Percentiles rank a stretch among this genome's conserved stretches.
phyloP scores from a whole-genome alignment of 30 jellyfish, hydroid and myxozoan species.

The Turritopsis dohrnii region DNA sequence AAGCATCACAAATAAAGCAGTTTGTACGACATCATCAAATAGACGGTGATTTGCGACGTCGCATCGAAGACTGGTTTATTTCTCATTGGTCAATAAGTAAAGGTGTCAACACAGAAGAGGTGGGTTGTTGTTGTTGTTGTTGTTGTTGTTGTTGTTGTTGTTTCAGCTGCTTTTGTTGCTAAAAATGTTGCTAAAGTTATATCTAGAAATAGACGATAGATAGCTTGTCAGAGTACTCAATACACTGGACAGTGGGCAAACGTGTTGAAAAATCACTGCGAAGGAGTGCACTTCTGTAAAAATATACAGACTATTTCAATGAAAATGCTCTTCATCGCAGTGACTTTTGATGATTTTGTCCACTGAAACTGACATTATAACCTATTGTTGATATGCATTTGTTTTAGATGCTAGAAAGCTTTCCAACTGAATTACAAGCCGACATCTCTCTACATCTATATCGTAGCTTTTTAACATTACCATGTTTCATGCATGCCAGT shows the following conservation, averaged over 20 bases:
- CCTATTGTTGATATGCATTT: not conserved
- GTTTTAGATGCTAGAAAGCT: conserved; percentile 73
- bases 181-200: too few relatives aligned
- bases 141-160: not conserved
- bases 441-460: conserved; percentile 78
- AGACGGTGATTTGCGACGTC: conserved; percentile 75
- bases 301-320: too few relatives aligned
- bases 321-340: too few relatives aligned
- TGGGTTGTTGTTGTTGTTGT: not conserved
- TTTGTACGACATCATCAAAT: conserved; percentile 82
- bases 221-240: too few relatives aligned
- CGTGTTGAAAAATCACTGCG: too few relatives aligned
- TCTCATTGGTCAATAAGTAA: conserved; percentile 92
- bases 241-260: too few relatives aligned
- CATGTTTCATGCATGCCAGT: conserved; percentile 60
- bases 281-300: too few relatives aligned
- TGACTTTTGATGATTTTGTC: too few relatives aligned
- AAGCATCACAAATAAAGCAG: conserved; percentile 78
- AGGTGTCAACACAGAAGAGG: conserved; percentile 97
- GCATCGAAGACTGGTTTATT: conserved; percentile 76
- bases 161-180: too few relatives aligned
- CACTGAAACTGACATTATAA: too few relatives aligned
- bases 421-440: conserved; percentile 85
- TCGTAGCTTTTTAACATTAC: conserved; percentile 50
- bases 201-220: too few relatives aligned